These are phyloP conservation scores for Dolichotis patagonum DNA, from an alignment of 2,113 vertebrate genomes.

Conservation along the genomic window DNA sequence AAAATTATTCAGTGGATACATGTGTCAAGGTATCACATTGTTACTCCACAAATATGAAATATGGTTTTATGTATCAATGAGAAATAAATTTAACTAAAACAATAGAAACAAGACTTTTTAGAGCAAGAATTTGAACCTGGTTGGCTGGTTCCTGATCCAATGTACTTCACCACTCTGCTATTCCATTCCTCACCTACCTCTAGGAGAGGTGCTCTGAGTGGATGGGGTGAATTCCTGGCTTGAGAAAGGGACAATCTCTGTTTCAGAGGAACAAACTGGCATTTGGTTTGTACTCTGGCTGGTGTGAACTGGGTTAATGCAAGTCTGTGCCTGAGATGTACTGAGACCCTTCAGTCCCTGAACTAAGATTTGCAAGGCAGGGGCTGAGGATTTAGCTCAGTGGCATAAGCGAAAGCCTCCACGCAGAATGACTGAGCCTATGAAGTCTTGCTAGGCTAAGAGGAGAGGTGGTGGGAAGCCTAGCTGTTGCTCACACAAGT, in stretches of 20 bases:
- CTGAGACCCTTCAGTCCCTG: background rate
- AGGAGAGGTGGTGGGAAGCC: background rate
- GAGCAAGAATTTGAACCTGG: background rate
- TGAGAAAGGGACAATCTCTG: background rate
- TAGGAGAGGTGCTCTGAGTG: background rate
- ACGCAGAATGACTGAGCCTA: background rate
- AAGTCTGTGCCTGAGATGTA: background rate
- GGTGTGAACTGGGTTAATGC: background rate
- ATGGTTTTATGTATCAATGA: background rate
- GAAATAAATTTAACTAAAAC: background rate
- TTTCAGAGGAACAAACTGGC: background rate
- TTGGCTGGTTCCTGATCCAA: background rate
- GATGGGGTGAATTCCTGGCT: background rate
- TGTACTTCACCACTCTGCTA: background rate
- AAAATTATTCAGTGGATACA: background rate
- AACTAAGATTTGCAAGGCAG: background rate
- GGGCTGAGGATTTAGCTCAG: too few species aligned
- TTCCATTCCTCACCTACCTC: background rate
- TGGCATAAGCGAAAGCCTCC: too few species aligned
- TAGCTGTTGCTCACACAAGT: background rate
- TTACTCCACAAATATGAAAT: background rate
- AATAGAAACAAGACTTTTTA: background rate
- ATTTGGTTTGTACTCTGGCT: background rate
- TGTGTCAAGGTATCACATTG: background rate
- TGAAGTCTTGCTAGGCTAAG: background rate